These are phyloP conservation scores for Ochlodes sylvanus DNA, from an alignment of 2,888 invertebrate species.

Conservation along the genomic window DNA sequence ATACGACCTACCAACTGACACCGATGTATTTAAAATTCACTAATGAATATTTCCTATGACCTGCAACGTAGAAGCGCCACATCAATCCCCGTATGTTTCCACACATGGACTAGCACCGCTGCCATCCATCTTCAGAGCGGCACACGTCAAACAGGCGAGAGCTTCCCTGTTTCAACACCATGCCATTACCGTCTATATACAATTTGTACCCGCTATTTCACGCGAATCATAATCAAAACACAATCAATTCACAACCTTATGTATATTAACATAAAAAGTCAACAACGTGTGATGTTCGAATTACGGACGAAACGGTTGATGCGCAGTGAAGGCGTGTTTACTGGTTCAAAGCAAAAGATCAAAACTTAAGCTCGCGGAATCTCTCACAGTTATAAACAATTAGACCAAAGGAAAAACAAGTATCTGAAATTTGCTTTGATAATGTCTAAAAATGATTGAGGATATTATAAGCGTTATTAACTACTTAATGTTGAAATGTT, in stretches of 20 bases:
- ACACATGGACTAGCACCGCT: conserved; percentile 31
- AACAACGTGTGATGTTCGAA: not conserved
- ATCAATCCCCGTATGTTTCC: conserved; percentile 37
- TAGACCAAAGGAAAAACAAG: not conserved
- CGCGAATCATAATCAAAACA: conserved; percentile 40
- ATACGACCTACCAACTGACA: too few relatives aligned
- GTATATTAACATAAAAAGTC: conserved; percentile 20
- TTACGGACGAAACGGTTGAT: not conserved
- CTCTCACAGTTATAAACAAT: conserved; percentile 1
- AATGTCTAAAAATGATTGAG: too few relatives aligned
- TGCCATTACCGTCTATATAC: conserved; percentile 50
- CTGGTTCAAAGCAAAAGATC: conserved; percentile 1
- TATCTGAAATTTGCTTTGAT: not conserved
- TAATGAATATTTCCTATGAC: not conserved
- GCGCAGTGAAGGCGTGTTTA: too few relatives aligned
- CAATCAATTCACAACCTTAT: conserved; percentile 41
- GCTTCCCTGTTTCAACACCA: conserved; percentile 59
- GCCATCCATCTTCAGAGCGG: conserved; percentile 51
- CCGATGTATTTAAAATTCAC: too few relatives aligned
- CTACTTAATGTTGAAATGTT: too few relatives aligned
- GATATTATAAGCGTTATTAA: too few relatives aligned
- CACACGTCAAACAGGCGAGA: conserved; percentile 53
- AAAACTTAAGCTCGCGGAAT: conserved; percentile 1
- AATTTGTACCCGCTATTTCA: conserved; percentile 48
- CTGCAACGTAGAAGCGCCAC: not conserved